phyloP scores from a whole-genome alignment of 2,888 invertebrate genomes.

The Pammene fasciana region DNA sequence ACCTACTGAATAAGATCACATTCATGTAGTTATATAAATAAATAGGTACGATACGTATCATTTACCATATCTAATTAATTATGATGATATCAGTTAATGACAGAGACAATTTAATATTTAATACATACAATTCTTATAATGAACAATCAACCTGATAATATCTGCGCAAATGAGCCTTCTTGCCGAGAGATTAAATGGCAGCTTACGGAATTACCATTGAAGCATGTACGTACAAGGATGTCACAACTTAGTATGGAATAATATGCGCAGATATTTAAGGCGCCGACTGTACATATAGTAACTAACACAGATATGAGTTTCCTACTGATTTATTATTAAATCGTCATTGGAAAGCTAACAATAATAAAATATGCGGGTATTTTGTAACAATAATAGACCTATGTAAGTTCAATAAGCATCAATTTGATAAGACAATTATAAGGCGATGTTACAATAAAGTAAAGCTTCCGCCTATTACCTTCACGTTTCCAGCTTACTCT shows the following conservation, averaged over 20 bases:
- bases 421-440: constrained; percentile 32
- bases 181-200: not conserved
- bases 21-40: constrained; percentile 30
- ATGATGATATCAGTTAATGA: constrained; percentile 14
- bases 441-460: constrained; percentile 36
- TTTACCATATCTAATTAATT: constrained; percentile 20
- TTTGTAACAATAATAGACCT: constrained; percentile 33
- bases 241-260: not conserved
- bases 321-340: not conserved
- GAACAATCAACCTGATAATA: not conserved
- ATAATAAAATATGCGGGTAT: constrained; percentile 25
- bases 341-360: constrained; percentile 24
- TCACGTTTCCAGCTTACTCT: constrained; percentile 46
- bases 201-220: not conserved
- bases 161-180: not conserved
- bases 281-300: constrained; percentile 6
- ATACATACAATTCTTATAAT: not conserved
- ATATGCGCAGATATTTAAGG: not conserved
- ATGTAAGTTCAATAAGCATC: constrained; percentile 36
- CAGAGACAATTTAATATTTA: not conserved
- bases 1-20: constrained; percentile 41
- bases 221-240: not conserved
- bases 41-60: constrained; percentile 19
- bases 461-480: constrained; percentile 37
- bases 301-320: constrained; percentile 7